Evolutionary conservation across 1,140 invertebrate genomes (phyloP), one percentile per base, ranked within the genome.

Genomic region (Drosophila asahinai): DNA sequence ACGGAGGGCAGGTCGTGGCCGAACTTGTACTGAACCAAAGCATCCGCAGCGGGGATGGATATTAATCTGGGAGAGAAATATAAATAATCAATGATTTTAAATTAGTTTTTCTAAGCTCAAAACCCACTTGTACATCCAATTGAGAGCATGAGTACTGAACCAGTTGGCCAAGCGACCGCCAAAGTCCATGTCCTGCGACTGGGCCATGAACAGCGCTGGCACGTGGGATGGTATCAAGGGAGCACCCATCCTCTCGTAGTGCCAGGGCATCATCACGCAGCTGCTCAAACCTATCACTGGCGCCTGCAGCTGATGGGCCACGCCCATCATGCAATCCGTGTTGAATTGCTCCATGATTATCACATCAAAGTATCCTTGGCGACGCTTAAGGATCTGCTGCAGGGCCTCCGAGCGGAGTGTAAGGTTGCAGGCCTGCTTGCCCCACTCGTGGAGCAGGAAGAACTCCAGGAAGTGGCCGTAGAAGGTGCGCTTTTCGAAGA

Each of bases 341-440:
- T 96, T 96, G 81, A 97, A 97, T 51, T 94, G 93, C 92, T 97
- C 96, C 3, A 94, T 93, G 0, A 97, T 81, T 19, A 96, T 94
- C 1, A 97, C 77, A 86, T 97, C 96, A 66, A 95, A 97, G 60
- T 94, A 94, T 30, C 94, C 62, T 1, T 68, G 60, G 83, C 91
- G 77, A 77, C 84, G 67, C n/a, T 77, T 86, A 0, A 93, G 52
- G 7, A 93, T 61, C 54, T 87, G 71, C 9, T 76, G 72, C 48
- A 93, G 36, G 0, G 86, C 92, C 15, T 91, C 83, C 15, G 89
- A 93, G 15, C 86, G 79, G 6, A 92, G 72, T 0, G 92, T 92
- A 2, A 36, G 7, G 49, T 92, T 91, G 70, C 92, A 93, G 1
- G 91, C 51, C 43, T 81, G 51, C 7, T 77, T 91, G 15, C 91